Evolutionary conservation across 2,888 invertebrate genomes (phyloP), one percentile per base, ranked within the genome.

Genomic region (Uloborus plumipes): DNA sequence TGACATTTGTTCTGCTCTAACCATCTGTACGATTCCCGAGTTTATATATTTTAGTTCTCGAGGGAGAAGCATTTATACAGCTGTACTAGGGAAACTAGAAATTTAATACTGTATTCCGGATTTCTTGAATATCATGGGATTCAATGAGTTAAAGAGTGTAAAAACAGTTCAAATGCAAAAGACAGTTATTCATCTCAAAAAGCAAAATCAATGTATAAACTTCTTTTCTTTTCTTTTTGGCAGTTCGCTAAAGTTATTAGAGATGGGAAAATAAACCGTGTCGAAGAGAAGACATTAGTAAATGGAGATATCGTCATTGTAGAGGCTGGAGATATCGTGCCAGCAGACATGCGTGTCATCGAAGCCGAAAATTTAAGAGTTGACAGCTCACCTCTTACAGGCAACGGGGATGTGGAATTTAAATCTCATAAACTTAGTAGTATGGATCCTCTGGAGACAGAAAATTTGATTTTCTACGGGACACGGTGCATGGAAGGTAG

Each of bases 201-300:
- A n/a, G n/a, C n/a, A n/a, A n/a, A n/a, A n/a, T n/a, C n/a, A n/a
- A n/a, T 26, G 2, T 26, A 26, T 26, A 26, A 26, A 4, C 26
- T 26, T 26, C 22, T 61, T 67, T 98, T 97, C 15, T 15, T 15
- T 7, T 53, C 6, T 53, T 53, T 13, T 16, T 67, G 47, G 13
- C 53, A 85, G 75, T 66, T 64, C 49, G 64, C 73, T 1, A 64
- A 47, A 3, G 85, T 83, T 1, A 58, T 83, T 9, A 71, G 85
- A 15, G 77, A 83, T 22, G 85, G 85, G 4, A 51, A 77, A 47
- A 69, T 53, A 13, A 22, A 53, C 15, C 9, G 15, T 13, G 47
- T 77, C 15, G 67, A 22, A n/a, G 58, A 47, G 4, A 61, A 47
- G 13, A 39, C 76, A 0, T 2, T 85, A 3, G 82, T 83, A 2